Conservation (phyloP, 2,113 vertebrate species). For the Dipodomys ordii region DNA sequence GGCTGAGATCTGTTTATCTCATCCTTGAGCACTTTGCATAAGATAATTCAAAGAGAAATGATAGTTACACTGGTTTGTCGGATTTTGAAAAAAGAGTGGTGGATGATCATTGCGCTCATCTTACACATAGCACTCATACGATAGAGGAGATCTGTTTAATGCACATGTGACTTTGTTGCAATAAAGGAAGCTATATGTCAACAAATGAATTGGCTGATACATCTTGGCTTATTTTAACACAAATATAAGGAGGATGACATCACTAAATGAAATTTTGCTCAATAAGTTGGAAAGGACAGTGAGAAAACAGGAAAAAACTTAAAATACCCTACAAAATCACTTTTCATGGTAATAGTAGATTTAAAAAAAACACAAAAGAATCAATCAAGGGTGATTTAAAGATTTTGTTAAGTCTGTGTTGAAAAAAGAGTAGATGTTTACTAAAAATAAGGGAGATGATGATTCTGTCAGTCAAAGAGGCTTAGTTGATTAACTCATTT, state of each 20-base stretch:
- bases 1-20: neutral
- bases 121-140: neutral
- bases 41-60: neutral
- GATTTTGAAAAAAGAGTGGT: neutral
- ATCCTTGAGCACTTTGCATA: neutral
- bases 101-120: neutral
- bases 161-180: neutral
- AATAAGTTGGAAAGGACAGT: neutral
- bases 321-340: neutral
- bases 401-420: neutral
- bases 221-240: neutral
- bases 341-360: neutral
- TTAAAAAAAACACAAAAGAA: neutral
- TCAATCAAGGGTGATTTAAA: neutral
- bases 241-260: neutral
- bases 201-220: neutral
- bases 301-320: neutral
- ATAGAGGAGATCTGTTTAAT: neutral
- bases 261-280: neutral
- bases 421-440: neutral
- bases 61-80: neutral
- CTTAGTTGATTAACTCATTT: constrained; percentile 60
- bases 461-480: constrained; percentile 32
- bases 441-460: constrained; percentile 53
- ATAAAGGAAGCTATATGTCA: neutral